Conservation (phyloP, 2,797 vertebrate species). For the Tachyglossus aculeatus region DNA sequence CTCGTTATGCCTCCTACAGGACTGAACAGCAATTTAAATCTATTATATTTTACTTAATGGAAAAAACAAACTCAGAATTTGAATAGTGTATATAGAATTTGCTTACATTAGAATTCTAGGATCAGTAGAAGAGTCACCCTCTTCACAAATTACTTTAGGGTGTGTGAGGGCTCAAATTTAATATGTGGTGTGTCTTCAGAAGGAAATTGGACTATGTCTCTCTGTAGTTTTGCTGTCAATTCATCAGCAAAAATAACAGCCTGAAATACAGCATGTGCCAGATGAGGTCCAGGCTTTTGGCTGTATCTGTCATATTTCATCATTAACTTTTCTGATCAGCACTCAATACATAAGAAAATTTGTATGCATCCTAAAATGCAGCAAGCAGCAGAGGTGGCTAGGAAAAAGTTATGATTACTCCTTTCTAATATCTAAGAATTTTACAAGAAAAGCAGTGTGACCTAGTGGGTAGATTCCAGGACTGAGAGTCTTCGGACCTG, state of each 20-base stretch:
- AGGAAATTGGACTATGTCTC: conserved; percentile 38
- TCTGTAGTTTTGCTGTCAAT: conserved; percentile 40
- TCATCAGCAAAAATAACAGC: conserved; percentile 47
- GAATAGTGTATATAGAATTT: neutral
- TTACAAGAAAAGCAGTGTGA: neutral
- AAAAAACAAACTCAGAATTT: neutral
- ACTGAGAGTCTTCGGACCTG: too few species aligned
- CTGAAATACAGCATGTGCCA: conserved; percentile 27
- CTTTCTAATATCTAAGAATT: neutral
- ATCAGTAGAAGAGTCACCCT: neutral
- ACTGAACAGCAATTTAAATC: neutral
- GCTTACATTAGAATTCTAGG: neutral
- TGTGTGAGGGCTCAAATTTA: too few species aligned
- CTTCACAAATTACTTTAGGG: neutral
- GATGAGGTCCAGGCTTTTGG: conserved; percentile 46
- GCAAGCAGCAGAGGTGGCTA: conserved; percentile 24
- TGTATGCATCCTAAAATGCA: neutral
- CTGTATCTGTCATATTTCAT: conserved; percentile 43
- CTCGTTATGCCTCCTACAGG: neutral
- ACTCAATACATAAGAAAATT: conserved; percentile 22
- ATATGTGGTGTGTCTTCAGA: neutral
- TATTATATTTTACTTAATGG: neutral
- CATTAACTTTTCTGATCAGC: conserved; percentile 50
- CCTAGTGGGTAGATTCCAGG: too few species aligned
- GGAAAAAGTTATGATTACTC: neutral